A percentile compares a stretch with the other conserved stretches of the same genome.
phyloP scores from a whole-genome alignment of 2,888 invertebrate genomes.

The Alsophila aescularia region DNA sequence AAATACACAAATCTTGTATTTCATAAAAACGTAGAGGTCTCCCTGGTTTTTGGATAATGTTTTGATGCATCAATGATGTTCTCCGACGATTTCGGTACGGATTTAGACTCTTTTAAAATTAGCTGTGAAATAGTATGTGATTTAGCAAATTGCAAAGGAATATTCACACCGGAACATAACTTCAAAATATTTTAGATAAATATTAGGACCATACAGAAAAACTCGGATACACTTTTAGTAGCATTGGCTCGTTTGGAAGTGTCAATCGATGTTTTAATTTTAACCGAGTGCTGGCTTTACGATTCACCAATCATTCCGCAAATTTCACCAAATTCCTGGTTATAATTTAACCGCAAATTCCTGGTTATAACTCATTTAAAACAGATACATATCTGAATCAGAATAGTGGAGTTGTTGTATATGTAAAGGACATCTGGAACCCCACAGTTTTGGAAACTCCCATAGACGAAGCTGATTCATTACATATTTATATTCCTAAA shows the following conservation, averaged over 20 bases:
- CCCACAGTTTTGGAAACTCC: not conserved
- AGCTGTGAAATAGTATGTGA: not conserved
- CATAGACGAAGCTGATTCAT: not conserved
- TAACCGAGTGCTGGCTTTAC: slow-evolving; percentile 2
- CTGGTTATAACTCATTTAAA: not conserved
- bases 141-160: not conserved
- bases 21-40: no score
- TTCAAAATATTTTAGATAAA: not conserved
- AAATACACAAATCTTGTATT: no score
- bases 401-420: no score
- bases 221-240: not conserved
- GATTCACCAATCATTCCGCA: no score
- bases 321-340: no score
- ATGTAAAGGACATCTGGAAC: no score
- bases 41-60: not conserved
- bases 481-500: not conserved
- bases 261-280: not conserved
- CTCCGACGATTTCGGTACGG: not conserved
- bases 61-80: not conserved
- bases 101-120: not conserved
- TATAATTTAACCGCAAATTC: not conserved
- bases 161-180: not conserved
- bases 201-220: slow-evolving; percentile 1
- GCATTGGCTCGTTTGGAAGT: not conserved
- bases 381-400: not conserved